Conservation (phyloP, 2,113 vertebrate species). For the Nannospalax galili region DNA sequence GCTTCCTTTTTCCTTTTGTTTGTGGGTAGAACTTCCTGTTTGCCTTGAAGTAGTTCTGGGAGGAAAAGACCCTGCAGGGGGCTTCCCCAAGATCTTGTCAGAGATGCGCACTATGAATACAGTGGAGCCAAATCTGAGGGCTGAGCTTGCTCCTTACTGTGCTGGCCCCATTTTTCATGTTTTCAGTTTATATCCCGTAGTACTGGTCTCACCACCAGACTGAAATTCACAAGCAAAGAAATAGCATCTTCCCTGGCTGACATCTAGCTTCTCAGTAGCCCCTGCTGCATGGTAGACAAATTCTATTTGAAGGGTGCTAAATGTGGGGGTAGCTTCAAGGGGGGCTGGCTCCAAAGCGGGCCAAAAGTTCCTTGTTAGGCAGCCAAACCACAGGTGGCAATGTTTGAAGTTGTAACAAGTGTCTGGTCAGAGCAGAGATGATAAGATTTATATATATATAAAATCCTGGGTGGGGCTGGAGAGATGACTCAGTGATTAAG, state of each 20-base stretch:
- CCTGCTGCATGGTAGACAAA: not conserved
- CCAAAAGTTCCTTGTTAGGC: constrained; percentile 52
- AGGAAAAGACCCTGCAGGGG: constrained; percentile 15
- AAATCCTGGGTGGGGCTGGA: too few species aligned
- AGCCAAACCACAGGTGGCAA: constrained; percentile 44
- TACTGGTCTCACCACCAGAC: not conserved
- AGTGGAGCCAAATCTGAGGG: not conserved
- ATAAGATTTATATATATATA: not conserved
- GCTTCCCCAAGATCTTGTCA: not conserved
- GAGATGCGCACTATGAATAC: not conserved
- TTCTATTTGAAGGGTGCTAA: constrained; percentile 53
- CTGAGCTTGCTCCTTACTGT: not conserved
- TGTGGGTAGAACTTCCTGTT: constrained; percentile 71
- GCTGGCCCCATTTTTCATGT: not conserved
- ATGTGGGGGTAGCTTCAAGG: constrained; percentile 33
- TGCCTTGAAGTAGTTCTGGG: constrained; percentile 16
- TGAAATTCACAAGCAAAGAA: constrained; percentile 35
- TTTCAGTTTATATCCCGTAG: constrained; percentile 13
- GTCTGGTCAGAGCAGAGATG: constrained; percentile 71
- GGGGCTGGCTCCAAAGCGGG: constrained; percentile 30
- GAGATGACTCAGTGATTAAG: too few species aligned
- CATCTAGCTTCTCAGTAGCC: not conserved
- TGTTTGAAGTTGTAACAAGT: constrained; percentile 66
- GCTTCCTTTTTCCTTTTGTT: constrained; percentile 70
- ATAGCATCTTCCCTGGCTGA: not conserved